Evolutionary conservation across 2,113 vertebrate species (phyloP).

Genomic region (Peucedramus taeniatus): DNA sequence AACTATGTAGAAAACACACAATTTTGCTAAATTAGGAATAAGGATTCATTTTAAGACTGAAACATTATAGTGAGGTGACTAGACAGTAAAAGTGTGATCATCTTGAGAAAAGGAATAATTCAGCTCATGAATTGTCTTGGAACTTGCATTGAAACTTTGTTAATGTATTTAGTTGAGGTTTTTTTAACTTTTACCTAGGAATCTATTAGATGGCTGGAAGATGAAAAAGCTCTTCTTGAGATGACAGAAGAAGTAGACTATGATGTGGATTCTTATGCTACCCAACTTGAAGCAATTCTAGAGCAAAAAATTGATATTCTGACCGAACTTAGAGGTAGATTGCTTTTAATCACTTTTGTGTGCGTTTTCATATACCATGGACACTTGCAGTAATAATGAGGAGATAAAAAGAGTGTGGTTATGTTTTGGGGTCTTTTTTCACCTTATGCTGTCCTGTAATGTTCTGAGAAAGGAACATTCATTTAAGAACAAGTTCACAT

Average conservation of each 20-base stretch:
- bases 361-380: background rate
- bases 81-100: background rate
- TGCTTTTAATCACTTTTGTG: background rate
- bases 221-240: conserved; percentile 92
- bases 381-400: background rate
- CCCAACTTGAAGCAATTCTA: conserved; percentile 94
- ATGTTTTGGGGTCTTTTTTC: background rate
- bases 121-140: background rate
- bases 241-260: conserved; percentile 99
- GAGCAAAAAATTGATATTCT: conserved; percentile 97
- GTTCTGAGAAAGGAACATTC: background rate
- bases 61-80: background rate
- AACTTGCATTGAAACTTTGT: background rate
- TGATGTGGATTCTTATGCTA: conserved; percentile 93
- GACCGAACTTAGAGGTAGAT: conserved; percentile 89
- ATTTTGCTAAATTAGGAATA: background rate
- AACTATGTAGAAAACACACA: background rate
- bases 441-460: background rate
- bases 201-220: conserved; percentile 92
- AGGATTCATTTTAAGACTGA: background rate
- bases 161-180: background rate
- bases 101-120: background rate
- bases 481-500: background rate
- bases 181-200: conserved; percentile 73
- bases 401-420: background rate